phyloP scores from a whole-genome alignment of 2,797 vertebrate species.

The Hippocampus kuda region DNA sequence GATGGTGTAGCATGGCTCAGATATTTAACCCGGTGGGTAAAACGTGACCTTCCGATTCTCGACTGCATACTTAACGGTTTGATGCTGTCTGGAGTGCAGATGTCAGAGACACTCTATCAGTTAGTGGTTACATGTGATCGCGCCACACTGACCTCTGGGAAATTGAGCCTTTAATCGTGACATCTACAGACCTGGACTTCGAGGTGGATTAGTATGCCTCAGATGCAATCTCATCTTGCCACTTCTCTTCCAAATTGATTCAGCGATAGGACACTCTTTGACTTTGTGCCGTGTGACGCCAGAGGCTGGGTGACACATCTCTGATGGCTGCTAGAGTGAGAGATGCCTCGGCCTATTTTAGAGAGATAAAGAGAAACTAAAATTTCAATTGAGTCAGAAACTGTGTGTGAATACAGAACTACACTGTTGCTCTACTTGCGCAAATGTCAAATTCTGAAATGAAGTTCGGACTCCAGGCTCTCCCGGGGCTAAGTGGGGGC shows the following conservation, averaged over 20 bases:
- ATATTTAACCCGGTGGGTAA: conserved; percentile 12
- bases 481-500: no score
- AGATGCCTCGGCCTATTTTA: background rate
- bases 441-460: background rate
- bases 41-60: background rate
- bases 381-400: background rate
- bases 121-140: conserved; percentile 51
- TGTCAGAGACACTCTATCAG: conserved; percentile 52
- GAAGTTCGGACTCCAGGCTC: background rate
- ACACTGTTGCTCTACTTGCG: background rate
- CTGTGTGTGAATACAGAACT: background rate
- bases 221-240: conserved; percentile 42
- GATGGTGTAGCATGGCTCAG: conserved; percentile 19
- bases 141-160: conserved; percentile 56
- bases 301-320: conserved; percentile 24
- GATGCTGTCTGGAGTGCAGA: conserved; percentile 23
- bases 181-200: conserved; percentile 35
- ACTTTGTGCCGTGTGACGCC: conserved; percentile 49
- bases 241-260: conserved; percentile 35
- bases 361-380: background rate
- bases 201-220: conserved; percentile 53
- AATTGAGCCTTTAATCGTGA: conserved; percentile 61
- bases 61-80: conserved; percentile 3
- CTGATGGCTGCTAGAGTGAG: conserved; percentile 12
- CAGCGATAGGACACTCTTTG: conserved; percentile 45